A percentile compares a stretch with the other conserved stretches of the same genome.
Conservation (phyloP, 1,140 invertebrate genomes). For the Latrodectus geometricus region DNA sequence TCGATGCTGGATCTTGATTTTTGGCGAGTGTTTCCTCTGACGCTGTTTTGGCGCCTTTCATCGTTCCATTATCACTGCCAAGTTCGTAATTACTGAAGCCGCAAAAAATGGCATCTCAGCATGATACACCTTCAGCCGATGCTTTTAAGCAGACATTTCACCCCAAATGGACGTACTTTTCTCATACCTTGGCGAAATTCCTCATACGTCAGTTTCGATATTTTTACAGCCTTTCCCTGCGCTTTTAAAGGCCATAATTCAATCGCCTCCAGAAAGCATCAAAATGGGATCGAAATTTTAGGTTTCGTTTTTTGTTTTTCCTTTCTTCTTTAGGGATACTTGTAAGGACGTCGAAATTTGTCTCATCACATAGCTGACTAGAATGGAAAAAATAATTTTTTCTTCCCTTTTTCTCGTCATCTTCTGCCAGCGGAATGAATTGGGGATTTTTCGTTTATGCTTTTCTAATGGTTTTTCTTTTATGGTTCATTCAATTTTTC, state of each 20-base stretch:
- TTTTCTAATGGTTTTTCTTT: slow-evolving; percentile 1
- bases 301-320: slow-evolving; percentile 12
- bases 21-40: too few species aligned
- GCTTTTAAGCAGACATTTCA: slow-evolving; percentile 5
- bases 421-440: neutral
- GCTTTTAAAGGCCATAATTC: slow-evolving; percentile 45
- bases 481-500: neutral
- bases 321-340: neutral
- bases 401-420: neutral
- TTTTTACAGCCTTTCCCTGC: slow-evolving; percentile 8
- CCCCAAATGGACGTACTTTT: neutral
- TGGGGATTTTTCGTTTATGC: slow-evolving; percentile 1
- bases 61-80: neutral
- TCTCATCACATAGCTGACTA: neutral
- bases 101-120: neutral
- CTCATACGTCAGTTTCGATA: slow-evolving; percentile 17
- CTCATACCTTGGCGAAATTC: neutral
- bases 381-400: neutral
- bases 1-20: too few species aligned
- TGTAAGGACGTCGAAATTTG: slow-evolving; percentile 13
- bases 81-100: slow-evolving; percentile 10
- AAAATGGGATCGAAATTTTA: slow-evolving; percentile 31
- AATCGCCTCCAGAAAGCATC: slow-evolving; percentile 23
- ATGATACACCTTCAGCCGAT: neutral
- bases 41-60: neutral